Conservation (phyloP, 2,797 vertebrate genomes). For the Bothrops alternatus region DNA sequence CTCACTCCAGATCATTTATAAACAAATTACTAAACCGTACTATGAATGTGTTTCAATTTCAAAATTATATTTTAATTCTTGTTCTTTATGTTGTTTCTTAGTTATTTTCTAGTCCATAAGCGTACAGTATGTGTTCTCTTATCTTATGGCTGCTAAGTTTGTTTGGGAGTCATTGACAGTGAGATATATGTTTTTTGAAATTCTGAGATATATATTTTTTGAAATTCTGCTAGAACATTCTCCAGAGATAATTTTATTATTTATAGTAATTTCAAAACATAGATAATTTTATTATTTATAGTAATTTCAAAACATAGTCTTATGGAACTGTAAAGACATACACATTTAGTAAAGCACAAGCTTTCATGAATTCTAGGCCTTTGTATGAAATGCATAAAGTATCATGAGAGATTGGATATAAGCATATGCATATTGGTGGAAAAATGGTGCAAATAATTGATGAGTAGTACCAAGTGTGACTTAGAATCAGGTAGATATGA, state of each 20-base stretch:
- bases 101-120: not conserved
- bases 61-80: not conserved
- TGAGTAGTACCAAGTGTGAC: not conserved
- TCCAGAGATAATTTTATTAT: not conserved
- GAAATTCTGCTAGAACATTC: not conserved
- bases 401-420: not conserved
- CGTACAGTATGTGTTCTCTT: not conserved
- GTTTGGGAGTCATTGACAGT: not conserved
- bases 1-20: not conserved
- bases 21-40: not conserved
- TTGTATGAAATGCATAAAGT: not conserved
- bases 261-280: not conserved
- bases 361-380: not conserved
- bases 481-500: not conserved
- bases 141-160: not conserved
- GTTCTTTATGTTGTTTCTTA: not conserved
- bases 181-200: not conserved
- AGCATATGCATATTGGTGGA: not conserved
- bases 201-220: not conserved
- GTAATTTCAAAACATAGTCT: not conserved
- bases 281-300: not conserved
- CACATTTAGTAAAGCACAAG: not conserved
- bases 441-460: not conserved
- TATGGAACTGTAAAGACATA: not conserved
- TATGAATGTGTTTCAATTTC: not conserved